Evolutionary conservation across 2,113 vertebrate genomes (phyloP), one percentile per base, ranked within the genome.

Genomic region (Gracilinanus agilis): DNA sequence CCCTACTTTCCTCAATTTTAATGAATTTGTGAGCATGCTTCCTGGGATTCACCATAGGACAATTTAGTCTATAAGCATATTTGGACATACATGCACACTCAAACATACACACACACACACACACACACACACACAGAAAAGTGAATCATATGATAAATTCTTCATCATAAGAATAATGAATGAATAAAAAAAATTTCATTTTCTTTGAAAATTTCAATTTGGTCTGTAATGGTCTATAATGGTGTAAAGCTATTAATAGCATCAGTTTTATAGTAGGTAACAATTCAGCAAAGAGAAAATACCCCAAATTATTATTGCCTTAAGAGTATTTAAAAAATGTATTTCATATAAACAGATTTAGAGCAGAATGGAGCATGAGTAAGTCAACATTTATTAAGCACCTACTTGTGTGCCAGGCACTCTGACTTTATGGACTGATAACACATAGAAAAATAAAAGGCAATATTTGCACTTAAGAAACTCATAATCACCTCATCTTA

Each of bases 111-210:
- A 4, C 90, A 58, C 1, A 24, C 49, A 49, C 3, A 49, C 49
- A 49, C 49, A 55, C 55, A 92, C 92, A 94, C 92, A 91, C 11
- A 4, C 90, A 58, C 1, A 23, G 93, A 49, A 96, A 95, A 95
- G 91, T 9, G 12, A 54, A 97, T 96, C 97, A 96, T 54, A 94
- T 97, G 25, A 25, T 89, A 94, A 93, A 90, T 94, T 95, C 93
- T 92, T 88, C 24, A 21, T 96, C 94, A 96, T 97, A 96, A 96
- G 23, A 12, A 95, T 55, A 92, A 96, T 95, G 54, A 97, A 61
- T 93, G 21, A 1, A 55, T 94, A 83, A 94, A 25, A 49, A 27
- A 95, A 96, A 95, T 94, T 61, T 90, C 9, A 95, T 94, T 95
- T 92, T 29, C 95, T 96, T 93, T 56, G 23, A 95, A 96, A 96